Evolutionary conservation across 2,888 invertebrate genomes (phyloP).

Genomic region (Phaedon cochleariae): DNA sequence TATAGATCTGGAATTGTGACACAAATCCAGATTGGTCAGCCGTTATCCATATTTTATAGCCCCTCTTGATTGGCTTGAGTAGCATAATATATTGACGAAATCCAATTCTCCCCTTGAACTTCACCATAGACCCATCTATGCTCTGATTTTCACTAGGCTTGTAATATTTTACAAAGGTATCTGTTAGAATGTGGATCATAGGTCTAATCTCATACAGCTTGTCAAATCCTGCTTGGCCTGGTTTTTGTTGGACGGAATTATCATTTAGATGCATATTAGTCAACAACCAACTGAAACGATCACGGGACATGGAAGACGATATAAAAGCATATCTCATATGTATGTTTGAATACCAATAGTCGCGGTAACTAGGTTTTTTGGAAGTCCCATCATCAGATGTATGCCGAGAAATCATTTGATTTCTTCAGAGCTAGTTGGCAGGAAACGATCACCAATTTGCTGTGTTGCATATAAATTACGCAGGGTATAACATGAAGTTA

Average conservation of each 20-base stretch:
- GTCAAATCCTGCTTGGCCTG: constrained; percentile 28
- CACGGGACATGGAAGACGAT: constrained; percentile 18
- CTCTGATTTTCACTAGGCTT: constrained; percentile 31
- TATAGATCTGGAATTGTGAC: constrained; percentile 6
- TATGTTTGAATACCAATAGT: constrained; percentile 21
- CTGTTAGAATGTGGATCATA: constrained; percentile 25
- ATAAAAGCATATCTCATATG: constrained; percentile 21
- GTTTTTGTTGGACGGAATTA: constrained; percentile 30
- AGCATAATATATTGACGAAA: constrained; percentile 52
- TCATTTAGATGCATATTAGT: constrained; percentile 39
- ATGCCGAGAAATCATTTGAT: constrained; percentile 23
- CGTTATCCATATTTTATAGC: constrained; percentile 46
- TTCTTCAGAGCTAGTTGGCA: too few species aligned
- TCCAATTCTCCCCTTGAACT: constrained; percentile 37
- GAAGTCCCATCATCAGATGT: constrained; percentile 29
- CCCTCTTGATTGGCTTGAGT: constrained; percentile 51
- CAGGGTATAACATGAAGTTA: too few species aligned
- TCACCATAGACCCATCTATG: constrained; percentile 43
- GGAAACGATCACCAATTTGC: too few species aligned
- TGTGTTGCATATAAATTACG: too few species aligned
- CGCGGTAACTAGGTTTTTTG: constrained; percentile 20
- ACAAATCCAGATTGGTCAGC: constrained; percentile 22
- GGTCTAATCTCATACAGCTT: constrained; percentile 39
- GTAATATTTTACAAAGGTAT: constrained; percentile 33
- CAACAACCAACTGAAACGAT: constrained; percentile 33